phyloP scores from a whole-genome alignment of 35 echinoderm and acorn worm species.

The Apostichopus californicus region DNA sequence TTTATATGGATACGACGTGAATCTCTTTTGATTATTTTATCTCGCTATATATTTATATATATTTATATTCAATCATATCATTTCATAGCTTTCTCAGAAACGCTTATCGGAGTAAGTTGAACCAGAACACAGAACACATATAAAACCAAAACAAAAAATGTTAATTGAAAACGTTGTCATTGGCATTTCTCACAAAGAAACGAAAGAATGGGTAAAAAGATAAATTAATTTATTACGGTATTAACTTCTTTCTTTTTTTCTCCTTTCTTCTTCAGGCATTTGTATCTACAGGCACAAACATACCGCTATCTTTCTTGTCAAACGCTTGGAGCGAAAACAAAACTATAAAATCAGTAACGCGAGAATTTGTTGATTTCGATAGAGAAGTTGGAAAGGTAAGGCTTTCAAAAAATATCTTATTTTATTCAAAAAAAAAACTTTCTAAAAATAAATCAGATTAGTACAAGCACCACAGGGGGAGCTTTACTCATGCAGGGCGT shows the following conservation, averaged over 20 bases:
- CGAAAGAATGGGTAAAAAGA: not conserved
- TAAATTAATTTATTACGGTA: not conserved
- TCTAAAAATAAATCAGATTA: too few relatives aligned
- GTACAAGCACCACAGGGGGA: too few relatives aligned
- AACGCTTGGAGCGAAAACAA: slow-evolving; percentile 71
- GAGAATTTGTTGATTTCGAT: slow-evolving; percentile 73
- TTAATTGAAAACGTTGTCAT: not conserved
- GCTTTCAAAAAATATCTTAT: not conserved
- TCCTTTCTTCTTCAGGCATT: slow-evolving; percentile 47
- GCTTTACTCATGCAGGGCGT: too few relatives aligned
- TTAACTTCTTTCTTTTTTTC: not conserved
- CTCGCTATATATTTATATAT: too few relatives aligned
- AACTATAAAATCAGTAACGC: slow-evolving; percentile 34
- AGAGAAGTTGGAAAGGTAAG: slow-evolving; percentile 69
- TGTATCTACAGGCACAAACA: slow-evolving; percentile 63
- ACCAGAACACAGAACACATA: not conserved
- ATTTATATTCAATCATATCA: too few relatives aligned
- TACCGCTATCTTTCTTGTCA: slow-evolving; percentile 53
- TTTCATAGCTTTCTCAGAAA: too few relatives aligned
- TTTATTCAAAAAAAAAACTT: not conserved
- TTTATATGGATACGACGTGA: too few relatives aligned
- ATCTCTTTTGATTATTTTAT: too few relatives aligned
- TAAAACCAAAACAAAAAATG: not conserved
- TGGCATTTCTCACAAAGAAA: not conserved
- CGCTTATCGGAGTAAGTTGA: too few relatives aligned